phyloP scores from a whole-genome alignment of 2,113 vertebrate species.

The Mesembrinibis cayennensis region DNA sequence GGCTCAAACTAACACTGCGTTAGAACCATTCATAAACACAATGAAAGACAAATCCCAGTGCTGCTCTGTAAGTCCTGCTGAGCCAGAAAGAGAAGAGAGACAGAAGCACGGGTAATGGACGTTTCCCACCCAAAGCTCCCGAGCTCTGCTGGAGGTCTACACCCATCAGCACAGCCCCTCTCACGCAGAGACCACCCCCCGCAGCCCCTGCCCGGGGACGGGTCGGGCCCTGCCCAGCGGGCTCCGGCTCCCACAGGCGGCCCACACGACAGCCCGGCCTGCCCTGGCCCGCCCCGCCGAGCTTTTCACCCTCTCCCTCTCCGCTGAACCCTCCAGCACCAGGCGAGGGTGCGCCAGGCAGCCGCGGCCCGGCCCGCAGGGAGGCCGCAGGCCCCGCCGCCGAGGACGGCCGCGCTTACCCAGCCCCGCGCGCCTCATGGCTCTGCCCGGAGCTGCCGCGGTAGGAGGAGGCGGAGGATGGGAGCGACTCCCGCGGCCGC shows the following conservation, averaged over 20 bases:
- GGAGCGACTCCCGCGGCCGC: not conserved
- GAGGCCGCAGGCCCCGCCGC: not conserved
- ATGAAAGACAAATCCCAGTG: not conserved
- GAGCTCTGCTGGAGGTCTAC: not conserved
- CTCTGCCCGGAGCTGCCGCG: not conserved
- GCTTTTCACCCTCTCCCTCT: no score
- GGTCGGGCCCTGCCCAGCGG: not conserved
- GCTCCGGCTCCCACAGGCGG: not conserved
- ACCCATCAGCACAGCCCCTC: not conserved
- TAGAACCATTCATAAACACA: not conserved
- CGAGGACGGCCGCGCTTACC: slow-evolving; percentile 1
- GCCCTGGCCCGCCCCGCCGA: no score
- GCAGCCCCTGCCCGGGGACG: no score
- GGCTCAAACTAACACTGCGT: not conserved
- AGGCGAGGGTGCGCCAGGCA: not conserved
- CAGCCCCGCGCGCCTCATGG: slow-evolving; percentile 68
- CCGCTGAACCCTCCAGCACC: not conserved
- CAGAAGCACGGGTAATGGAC: no score
- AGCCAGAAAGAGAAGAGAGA: not conserved
- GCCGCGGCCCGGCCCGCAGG: not conserved
- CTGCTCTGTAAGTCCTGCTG: not conserved
- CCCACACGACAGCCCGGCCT: not conserved
- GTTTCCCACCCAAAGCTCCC: not conserved
- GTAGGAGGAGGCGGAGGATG: not conserved
- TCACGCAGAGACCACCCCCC: not conserved